Percentiles rank a stretch among this genome's conserved stretches.
Conservation (phyloP, 2,888 invertebrate species). For the Notocelia uddmanniana region DNA sequence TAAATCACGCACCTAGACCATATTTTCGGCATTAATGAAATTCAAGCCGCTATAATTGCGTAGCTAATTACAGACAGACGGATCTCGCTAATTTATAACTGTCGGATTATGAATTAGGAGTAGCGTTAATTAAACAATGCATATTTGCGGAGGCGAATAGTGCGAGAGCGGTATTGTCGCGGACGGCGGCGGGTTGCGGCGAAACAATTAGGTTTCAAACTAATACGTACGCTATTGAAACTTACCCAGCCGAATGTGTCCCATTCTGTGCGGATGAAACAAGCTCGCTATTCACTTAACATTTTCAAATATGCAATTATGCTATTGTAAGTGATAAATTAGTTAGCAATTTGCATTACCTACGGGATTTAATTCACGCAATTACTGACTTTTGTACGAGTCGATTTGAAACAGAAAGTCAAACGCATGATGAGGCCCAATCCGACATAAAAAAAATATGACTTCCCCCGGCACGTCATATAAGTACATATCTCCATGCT, state of each 20-base stretch:
- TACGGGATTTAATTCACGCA: neutral
- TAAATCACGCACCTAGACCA: conserved; percentile 77
- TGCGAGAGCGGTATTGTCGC: conserved; percentile 55
- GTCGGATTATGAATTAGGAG: conserved; percentile 85
- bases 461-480: neutral
- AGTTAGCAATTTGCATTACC: conserved; percentile 20
- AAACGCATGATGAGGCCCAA: neutral
- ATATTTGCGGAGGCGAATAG: conserved; percentile 73
- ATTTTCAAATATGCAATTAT: conserved; percentile 56
- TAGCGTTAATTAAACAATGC: conserved; percentile 82
- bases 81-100: conserved; percentile 79
- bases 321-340: conserved; percentile 41
- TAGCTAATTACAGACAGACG: conserved; percentile 81
- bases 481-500: too few species aligned
- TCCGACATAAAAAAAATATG: neutral
- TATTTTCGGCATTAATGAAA: conserved; percentile 80
- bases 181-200: conserved; percentile 49
- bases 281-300: conserved; percentile 53
- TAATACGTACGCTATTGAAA: conserved; percentile 65
- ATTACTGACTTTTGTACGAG: neutral
- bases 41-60: conserved; percentile 84
- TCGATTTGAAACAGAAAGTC: neutral
- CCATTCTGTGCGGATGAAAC: conserved; percentile 59
- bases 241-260: conserved; percentile 54
- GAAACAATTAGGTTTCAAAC: conserved; percentile 73